Evolutionary conservation across 2,797 vertebrate genomes (phyloP).

Genomic region (Eulemur mongoz): DNA sequence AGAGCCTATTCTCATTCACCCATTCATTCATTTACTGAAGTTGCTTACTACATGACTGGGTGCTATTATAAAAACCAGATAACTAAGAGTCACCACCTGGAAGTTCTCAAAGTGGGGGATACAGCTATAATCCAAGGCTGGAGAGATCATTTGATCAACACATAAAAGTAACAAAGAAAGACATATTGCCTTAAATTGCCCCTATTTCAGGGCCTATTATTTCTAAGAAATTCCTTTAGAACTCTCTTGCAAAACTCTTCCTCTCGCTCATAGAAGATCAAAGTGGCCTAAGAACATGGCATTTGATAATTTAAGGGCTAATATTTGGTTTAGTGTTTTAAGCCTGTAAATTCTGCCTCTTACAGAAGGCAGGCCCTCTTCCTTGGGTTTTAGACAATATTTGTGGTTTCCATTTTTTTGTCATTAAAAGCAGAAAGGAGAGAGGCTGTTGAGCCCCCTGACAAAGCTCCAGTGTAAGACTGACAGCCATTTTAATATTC

Average conservation of each 20-base stretch:
- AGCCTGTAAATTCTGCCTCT: neutral
- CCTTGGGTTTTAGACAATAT: neutral
- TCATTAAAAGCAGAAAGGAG: neutral
- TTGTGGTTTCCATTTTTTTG: neutral
- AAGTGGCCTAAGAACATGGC: neutral
- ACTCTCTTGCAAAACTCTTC: neutral
- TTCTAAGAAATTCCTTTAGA: neutral
- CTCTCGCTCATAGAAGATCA: neutral
- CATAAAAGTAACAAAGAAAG: neutral
- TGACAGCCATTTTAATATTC: neutral
- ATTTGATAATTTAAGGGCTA: neutral
- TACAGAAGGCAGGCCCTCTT: neutral
- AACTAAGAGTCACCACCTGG: neutral
- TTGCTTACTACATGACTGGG: neutral
- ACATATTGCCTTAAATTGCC: neutral
- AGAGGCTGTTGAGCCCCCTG: neutral
- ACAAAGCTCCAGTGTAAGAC: neutral
- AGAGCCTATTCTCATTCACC: neutral
- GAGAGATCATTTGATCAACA: neutral
- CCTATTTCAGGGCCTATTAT: neutral
- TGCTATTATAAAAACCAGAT: neutral
- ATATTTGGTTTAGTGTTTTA: neutral
- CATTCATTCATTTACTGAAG: neutral
- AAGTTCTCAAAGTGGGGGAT: neutral
- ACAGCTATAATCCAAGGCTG: neutral